A percentile compares a stretch with the other conserved stretches of the same genome.
phyloP scores from a whole-genome alignment of 2,888 invertebrate species.

The Aquatica leii region DNA sequence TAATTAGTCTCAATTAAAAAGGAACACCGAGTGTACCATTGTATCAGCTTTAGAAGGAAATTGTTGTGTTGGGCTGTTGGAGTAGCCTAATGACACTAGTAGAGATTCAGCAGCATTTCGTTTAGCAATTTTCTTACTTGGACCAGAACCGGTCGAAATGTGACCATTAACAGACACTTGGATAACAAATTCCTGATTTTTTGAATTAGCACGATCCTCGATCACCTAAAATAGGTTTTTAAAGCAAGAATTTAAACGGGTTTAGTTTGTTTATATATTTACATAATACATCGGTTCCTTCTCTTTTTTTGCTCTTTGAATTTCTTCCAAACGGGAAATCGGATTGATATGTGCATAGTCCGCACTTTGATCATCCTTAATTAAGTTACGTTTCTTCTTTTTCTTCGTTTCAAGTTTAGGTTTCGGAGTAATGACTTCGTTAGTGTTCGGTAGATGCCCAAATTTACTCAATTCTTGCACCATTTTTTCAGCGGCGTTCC shows the following conservation, averaged over 20 bases:
- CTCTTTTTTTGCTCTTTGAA: conserved; percentile 91
- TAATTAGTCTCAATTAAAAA: too few species aligned
- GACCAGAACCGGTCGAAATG: conserved; percentile 83
- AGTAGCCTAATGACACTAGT: conserved; percentile 73
- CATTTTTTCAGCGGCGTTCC: conserved; percentile 94
- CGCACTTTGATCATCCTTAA: conserved; percentile 80
- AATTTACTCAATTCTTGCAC: conserved; percentile 84
- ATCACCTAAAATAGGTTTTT: conserved; percentile 61
- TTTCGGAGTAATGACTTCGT: conserved; percentile 62
- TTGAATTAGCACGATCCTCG: conserved; percentile 86
- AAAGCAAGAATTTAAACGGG: too few species aligned
- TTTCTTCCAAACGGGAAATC: conserved; percentile 92
- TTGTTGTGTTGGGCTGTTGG: conserved; percentile 65
- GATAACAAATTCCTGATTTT: conserved; percentile 90
- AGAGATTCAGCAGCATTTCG: conserved; percentile 88
- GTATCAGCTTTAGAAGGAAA: conserved; percentile 53
- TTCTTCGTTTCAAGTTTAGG: conserved; percentile 73
- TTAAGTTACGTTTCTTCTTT: conserved; percentile 87
- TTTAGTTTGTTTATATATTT: conserved; percentile 18
- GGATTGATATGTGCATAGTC: conserved; percentile 79
- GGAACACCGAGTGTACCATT: too few species aligned
- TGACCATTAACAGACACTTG: conserved; percentile 78
- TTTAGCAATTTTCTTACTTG: conserved; percentile 96
- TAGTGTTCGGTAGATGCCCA: conserved; percentile 73
- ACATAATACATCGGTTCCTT: conserved; percentile 90